Base-by-base conservation (phyloP, 2,888 invertebrate species). In the Zygothrica quintamaculata region DNA sequence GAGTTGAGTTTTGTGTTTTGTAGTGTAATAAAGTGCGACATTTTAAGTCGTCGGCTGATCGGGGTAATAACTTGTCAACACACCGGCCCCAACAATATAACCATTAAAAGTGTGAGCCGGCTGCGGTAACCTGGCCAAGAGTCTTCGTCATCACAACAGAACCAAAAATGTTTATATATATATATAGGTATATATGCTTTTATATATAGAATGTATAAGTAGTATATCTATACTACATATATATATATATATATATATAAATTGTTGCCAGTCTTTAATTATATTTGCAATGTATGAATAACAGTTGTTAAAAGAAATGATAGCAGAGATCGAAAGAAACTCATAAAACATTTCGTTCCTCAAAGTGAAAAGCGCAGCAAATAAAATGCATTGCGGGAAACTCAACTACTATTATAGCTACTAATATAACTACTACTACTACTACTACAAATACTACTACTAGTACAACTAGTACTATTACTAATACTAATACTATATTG, bases 61-160 rank as follows among this genome's bases (percentile, higher is more conserved):
- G 50, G 67, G 86, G 74, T 84, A 84, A 86, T 87, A 87, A 86
- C 86, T 84, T 88, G 88, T 88, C 88, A 88, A 88, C 88, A 88
- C 88, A 7, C 57, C 66, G 42, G n/a, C 57, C 66, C 56, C 65
- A 61, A 71, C 71, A 71, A 71, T 71, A 71, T 71, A 71, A 71
- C 72, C 71, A 71, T 71, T 71, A 71, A 61, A 48, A 42, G 47
- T 71, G 65, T 66, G 53, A 51, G 56, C 11, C 31, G 37, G 26
- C 18, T 2, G 18, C 18, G 18, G 2, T 22, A 22, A 22, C 34
- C 22, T 31, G 22, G 37, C 26, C 44, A n/a, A 50, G 47, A 57
- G 73, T 57, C 73, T 69, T 73, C 60, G 82, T 78, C 78, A 75
- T 64, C 80, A 44, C 36, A 60, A 46, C 37, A 71, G 65, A 57